Conservation (phyloP, 1,140 invertebrate genomes). For the Cotesia vestalis region DNA sequence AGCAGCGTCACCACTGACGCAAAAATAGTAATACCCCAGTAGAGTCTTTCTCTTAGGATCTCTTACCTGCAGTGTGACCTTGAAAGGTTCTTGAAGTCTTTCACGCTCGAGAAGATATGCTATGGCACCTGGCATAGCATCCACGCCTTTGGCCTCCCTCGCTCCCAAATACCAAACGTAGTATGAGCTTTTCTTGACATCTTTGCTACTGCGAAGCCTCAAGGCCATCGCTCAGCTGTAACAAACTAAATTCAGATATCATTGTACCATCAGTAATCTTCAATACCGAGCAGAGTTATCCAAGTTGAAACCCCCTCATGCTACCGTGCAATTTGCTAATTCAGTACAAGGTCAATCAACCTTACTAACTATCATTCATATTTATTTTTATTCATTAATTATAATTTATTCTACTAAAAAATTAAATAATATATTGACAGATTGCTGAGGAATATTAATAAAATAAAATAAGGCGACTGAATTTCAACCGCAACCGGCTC, state of each 20-base stretch:
- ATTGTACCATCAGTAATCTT: not conserved
- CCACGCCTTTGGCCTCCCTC: slow-evolving; percentile 86
- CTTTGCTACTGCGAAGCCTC: slow-evolving; percentile 76
- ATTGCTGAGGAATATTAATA: not conserved
- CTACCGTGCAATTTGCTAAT: not conserved
- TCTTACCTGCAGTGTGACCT: slow-evolving; percentile 79
- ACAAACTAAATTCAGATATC: slow-evolving; percentile 33
- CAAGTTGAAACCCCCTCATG: not conserved
- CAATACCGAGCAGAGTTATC: not conserved
- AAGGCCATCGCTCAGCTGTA: slow-evolving; percentile 63
- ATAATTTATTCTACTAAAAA: no score
- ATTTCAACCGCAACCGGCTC: not conserved
- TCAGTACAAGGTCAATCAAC: no score
- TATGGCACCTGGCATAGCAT: slow-evolving; percentile 82
- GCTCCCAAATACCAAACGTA: slow-evolving; percentile 98
- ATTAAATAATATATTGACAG: not conserved
- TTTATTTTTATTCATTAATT: no score
- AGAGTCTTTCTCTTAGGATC: not conserved
- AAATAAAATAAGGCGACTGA: not conserved
- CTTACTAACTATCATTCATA: no score
- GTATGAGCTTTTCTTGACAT: slow-evolving; percentile 94
- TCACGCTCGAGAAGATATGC: slow-evolving; percentile 84
- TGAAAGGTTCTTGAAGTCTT: slow-evolving; percentile 87
- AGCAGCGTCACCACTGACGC: not conserved
- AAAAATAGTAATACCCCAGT: slow-evolving; percentile 1